Base-by-base conservation (phyloP, 1,140 invertebrate species). In the Helicorthomorpha holstii region DNA sequence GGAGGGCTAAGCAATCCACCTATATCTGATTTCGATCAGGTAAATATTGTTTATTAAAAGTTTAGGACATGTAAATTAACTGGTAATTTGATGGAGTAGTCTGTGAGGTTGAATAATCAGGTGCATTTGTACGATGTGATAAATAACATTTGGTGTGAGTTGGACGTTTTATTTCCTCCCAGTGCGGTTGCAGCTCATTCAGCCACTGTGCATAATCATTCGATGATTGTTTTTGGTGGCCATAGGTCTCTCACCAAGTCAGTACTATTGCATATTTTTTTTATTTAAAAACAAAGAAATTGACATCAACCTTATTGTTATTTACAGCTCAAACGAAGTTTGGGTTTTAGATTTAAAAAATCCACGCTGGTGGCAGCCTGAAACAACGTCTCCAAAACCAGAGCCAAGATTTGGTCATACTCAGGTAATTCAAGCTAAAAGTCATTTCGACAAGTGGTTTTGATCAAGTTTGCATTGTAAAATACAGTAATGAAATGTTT, bases 1-100 rank as follows among this genome's bases (percentile, higher is more conserved):
- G 92, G 92, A 44, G 93, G 93, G 3, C 96, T 90, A 88, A 86
- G 90, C 14, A 86, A 93, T 69, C 89, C 92, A 22, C 87, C 87
- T 34, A 75, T 85, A 1, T 90, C 87, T 69, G 85, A 88, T 41
- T 73, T 90, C 29, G 86, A 93, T 69, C 88, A 94, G 62, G 66
- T 68, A 34, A n/a, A n/a, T n/a, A n/a, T n/a, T n/a, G n/a, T n/a
- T n/a, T n/a, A n/a, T n/a, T n/a, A n/a, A n/a, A n/a, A n/a, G n/a
- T n/a, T n/a, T n/a, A n/a, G n/a, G n/a, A n/a, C n/a, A n/a, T n/a
- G n/a, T n/a, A n/a, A n/a, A n/a, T n/a, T n/a, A n/a, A n/a, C n/a
- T n/a, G n/a, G 54, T 55, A 53, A 47, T 59, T 67, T 66, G 29
- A 12, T 7, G 7, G 45, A 46, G 22, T 12, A 19, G 12, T 10